These are phyloP conservation scores for Gobio gobio DNA, from an alignment of 2,113 vertebrate species.

Conservation along the genomic window DNA sequence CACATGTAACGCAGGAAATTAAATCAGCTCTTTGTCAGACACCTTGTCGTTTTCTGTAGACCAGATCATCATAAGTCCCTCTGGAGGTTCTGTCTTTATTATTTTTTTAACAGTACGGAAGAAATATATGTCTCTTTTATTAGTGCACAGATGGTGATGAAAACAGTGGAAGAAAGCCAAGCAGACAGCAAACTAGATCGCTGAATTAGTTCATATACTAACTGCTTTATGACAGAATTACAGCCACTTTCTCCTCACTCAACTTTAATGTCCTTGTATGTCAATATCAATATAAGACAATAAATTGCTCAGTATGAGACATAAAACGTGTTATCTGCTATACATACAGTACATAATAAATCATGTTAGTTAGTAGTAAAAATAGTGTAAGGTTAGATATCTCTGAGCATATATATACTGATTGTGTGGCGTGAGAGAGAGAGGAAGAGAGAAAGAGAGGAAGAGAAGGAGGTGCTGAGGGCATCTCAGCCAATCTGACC, in stretches of 20 bases:
- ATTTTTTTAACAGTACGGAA: background rate
- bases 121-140: constrained; percentile 12
- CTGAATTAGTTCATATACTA: background rate
- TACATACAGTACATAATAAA: too few relatives aligned
- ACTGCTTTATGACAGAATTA: background rate
- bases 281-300: background rate
- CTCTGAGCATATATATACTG: background rate
- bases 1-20: too few relatives aligned
- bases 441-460: too few relatives aligned
- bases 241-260: background rate
- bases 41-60: background rate
- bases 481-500: constrained; percentile 48
- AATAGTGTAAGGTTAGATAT: background rate
- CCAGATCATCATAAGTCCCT: background rate
- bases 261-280: background rate
- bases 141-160: background rate
- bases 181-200: background rate
- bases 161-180: background rate
- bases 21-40: background rate
- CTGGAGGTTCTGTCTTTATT: background rate
- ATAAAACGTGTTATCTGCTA: background rate
- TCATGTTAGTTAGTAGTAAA: too few relatives aligned
- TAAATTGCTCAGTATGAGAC: background rate
- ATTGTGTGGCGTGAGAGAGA: background rate
- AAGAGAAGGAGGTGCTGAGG: background rate